A percentile compares a stretch with the other conserved stretches of the same genome.
These are phyloP conservation scores for Diarsia brunnea DNA, from an alignment of 2,888 invertebrate genomes.

Conservation along the genomic window DNA sequence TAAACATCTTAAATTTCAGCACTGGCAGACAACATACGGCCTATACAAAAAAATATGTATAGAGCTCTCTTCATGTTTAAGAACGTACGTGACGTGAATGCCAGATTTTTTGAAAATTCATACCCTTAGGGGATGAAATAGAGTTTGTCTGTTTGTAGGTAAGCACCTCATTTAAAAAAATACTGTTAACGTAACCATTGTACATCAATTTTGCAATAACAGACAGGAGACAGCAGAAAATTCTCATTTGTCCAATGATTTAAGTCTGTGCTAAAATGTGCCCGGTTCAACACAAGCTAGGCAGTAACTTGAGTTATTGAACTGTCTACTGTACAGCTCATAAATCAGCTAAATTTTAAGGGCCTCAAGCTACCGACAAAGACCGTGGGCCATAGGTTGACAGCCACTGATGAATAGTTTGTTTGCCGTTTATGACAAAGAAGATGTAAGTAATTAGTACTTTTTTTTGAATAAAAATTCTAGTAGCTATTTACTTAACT, in stretches of 20 bases:
- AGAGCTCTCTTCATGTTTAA: background rate
- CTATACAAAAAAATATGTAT: background rate
- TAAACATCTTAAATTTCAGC: background rate
- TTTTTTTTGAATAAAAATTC: background rate
- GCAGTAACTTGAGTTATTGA: slow-evolving; percentile 29
- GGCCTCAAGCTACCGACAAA: background rate
- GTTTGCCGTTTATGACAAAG: background rate
- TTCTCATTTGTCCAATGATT: background rate
- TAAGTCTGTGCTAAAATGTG: slow-evolving; percentile 7
- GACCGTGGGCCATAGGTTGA: slow-evolving; percentile 7
- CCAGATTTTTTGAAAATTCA: background rate
- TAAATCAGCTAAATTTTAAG: slow-evolving; percentile 10
- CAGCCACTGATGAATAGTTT: slow-evolving; percentile 15
- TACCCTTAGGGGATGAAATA: background rate
- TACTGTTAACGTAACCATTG: no score
- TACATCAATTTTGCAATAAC: background rate
- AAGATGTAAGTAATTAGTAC: background rate
- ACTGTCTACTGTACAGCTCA: slow-evolving; percentile 14
- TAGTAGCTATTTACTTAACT: background rate
- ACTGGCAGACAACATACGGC: background rate
- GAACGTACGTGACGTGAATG: background rate
- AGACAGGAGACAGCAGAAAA: background rate
- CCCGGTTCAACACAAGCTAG: background rate
- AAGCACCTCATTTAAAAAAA: background rate
- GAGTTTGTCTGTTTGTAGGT: background rate